Evolutionary conservation across 2,797 vertebrate genomes (phyloP).

Genomic region (Artibeus lituratus): DNA sequence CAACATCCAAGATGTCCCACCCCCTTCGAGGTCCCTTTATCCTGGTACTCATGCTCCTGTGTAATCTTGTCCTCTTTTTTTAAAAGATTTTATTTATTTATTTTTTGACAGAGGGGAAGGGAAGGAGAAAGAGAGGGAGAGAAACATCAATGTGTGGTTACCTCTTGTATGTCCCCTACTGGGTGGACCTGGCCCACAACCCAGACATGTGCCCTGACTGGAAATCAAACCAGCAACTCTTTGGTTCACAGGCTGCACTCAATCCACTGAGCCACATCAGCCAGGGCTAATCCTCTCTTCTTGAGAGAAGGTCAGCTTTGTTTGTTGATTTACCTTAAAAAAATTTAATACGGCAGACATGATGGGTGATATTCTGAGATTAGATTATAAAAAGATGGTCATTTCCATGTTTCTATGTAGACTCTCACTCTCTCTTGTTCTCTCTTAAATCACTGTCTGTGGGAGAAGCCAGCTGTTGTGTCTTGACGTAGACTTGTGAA

Average conservation of each 20-base stretch:
- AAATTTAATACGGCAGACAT: not conserved
- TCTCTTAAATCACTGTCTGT: not conserved
- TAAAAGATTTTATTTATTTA: no score
- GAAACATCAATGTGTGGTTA: no score
- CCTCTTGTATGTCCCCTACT: no score
- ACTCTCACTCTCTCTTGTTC: not conserved
- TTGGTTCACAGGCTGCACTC: no score
- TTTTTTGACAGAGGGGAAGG: no score
- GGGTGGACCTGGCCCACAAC: no score
- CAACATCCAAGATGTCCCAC: not conserved
- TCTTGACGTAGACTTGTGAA: not conserved
- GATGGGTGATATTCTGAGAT: not conserved
- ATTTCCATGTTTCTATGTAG: not conserved
- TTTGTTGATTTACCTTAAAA: not conserved
- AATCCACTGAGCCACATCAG: no score
- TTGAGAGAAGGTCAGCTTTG: not conserved
- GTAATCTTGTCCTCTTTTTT: not conserved
- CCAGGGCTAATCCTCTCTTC: not conserved
- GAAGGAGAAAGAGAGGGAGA: no score
- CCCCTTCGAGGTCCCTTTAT: not conserved
- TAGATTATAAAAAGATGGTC: not conserved
- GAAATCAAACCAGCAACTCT: no score
- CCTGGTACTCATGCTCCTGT: not conserved
- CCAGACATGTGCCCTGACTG: no score
- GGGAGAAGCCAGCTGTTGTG: not conserved